phyloP scores from a whole-genome alignment of 2,888 invertebrate species.

The Platypus cylindrus region DNA sequence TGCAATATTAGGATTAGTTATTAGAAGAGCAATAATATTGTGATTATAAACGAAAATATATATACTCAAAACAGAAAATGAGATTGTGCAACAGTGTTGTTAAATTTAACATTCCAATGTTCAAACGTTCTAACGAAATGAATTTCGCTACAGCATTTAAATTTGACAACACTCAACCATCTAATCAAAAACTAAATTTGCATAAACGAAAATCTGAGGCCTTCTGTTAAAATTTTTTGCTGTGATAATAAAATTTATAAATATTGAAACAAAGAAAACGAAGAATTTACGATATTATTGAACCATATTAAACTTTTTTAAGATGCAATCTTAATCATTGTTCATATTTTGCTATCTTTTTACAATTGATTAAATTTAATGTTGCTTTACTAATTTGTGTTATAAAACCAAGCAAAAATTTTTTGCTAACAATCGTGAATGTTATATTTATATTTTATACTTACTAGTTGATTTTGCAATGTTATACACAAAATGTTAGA shows the following conservation, averaged over 20 bases:
- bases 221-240: slow-evolving; percentile 7
- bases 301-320: too few species aligned
- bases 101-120: slow-evolving; percentile 7
- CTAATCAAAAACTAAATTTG: slow-evolving; percentile 1
- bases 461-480: too few species aligned
- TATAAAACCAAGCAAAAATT: too few species aligned
- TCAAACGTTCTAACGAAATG: background rate
- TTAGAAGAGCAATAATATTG: slow-evolving; percentile 8
- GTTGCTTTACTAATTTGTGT: too few species aligned
- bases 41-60: slow-evolving; percentile 4
- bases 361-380: too few species aligned
- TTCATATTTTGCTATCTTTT: too few species aligned
- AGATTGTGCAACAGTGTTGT: slow-evolving; percentile 2
- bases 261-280: too few species aligned
- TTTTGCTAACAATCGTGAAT: too few species aligned
- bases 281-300: too few species aligned
- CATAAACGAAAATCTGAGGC: slow-evolving; percentile 5
- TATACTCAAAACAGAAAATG: slow-evolving; percentile 3
- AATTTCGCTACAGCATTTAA: background rate
- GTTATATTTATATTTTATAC: too few species aligned
- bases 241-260: slow-evolving; percentile 12
- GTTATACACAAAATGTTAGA: too few species aligned
- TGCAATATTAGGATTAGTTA: slow-evolving; percentile 3
- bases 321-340: too few species aligned
- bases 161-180: slow-evolving; percentile 6